Conservation (phyloP, 2,113 vertebrate species). For the Corydoras sp. region DNA sequence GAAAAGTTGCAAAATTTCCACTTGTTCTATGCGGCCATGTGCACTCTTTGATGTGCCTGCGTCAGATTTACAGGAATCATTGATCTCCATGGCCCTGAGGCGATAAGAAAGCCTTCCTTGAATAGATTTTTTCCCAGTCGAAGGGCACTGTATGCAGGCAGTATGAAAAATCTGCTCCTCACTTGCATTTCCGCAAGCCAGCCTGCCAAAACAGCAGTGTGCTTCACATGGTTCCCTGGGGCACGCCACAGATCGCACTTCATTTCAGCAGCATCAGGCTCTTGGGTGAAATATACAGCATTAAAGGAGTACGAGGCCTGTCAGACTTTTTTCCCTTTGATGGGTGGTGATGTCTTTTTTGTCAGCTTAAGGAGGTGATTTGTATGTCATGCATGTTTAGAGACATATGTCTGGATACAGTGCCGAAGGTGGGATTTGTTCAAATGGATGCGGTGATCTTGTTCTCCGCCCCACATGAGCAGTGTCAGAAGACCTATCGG, state of each 20-base stretch:
- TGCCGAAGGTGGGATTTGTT: no score
- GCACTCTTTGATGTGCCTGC: constrained; percentile 29
- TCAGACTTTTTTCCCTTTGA: not conserved
- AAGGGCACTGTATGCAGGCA: constrained; percentile 35
- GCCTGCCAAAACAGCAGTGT: not conserved
- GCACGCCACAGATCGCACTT: not conserved
- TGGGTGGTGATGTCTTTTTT: not conserved
- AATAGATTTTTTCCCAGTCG: constrained; percentile 34
- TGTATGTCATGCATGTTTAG: not conserved
- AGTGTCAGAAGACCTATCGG: no score
- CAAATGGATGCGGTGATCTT: no score
- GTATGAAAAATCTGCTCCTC: constrained; percentile 31
- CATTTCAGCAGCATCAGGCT: not conserved
- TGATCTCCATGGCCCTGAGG: constrained; percentile 27
- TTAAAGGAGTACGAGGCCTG: not conserved
- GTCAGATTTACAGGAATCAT: constrained; percentile 24
- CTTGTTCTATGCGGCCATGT: constrained; percentile 27
- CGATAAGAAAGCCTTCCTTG: constrained; percentile 31
- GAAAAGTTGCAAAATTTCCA: constrained; percentile 16
- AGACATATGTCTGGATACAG: no score
- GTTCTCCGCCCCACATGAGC: no score
- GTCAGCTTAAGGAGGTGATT: not conserved
- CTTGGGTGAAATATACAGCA: not conserved
- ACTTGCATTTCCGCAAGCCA: constrained; percentile 10
- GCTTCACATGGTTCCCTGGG: not conserved